Base-by-base conservation (phyloP, 2,888 invertebrate genomes). In the Torymus texanus region DNA sequence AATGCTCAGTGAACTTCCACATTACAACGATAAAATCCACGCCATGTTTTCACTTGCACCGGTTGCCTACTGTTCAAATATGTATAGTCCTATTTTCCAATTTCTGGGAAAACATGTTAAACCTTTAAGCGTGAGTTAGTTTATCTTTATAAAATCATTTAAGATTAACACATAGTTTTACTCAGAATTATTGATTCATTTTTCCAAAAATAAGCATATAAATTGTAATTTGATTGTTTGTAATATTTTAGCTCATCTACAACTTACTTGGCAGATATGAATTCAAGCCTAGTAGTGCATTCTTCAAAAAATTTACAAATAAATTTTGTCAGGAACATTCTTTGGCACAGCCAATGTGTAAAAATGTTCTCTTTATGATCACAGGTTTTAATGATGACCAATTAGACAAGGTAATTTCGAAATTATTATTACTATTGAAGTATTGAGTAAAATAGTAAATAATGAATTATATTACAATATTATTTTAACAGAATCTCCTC, bases 341-440 rank as follows among this genome's bases (percentile, higher is more conserved):
- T 0, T 80, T 91, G 3, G 91, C 91, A 74, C 93, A 92, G 82
- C 92, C 90, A 5, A 84, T 95, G 10, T 96, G 96, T 88, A 91
- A 92, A 62, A 94, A 94, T 85, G 88, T 94, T 0, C 86, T 95
- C 16, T 95, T 95, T 87, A 88, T 95, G 10, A 84, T 95, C 2
- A 92, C 91, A 10, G 95, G 95, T 14, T 93, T 92, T 86, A 78
- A 83, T 24, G 58, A 65, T 18, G 81, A 81, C 0, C 84, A 84
- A 71, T 61, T 83, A 65, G 83, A 85, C n/a, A 56, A 56, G 92
- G 93, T 85, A 90, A 18, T 92, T 51, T 68, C 66, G 5, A 16
- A 50, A 41, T 8, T 41, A 41, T 29, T 29, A 29, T 8, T 1
- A 8, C 41, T 41, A 8, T 41, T 41, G 41, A 8, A 41, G 8